Percentiles rank a stretch among this genome's conserved stretches.
These are phyloP conservation scores for Luidia sarsii DNA, from an alignment of 53 echinoderm and acorn worm species.

Conservation along the genomic window DNA sequence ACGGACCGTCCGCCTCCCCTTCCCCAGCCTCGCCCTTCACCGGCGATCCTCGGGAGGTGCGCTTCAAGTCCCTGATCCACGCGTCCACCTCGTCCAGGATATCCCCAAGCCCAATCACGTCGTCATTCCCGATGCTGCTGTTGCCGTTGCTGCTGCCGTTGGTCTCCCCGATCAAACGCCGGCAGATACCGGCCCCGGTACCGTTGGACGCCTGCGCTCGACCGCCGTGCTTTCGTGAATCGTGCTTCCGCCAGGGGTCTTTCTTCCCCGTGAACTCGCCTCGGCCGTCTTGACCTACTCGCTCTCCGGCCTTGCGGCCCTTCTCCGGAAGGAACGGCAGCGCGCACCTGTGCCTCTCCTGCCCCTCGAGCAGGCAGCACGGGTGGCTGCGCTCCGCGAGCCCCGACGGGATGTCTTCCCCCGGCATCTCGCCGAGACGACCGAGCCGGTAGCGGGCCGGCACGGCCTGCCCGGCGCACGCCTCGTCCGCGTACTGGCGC, in stretches of 20 bases:
- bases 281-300: neutral
- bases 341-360: slow-evolving; percentile 8
- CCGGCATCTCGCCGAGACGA: slow-evolving; percentile 3
- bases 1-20: neutral
- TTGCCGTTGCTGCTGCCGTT: too few relatives aligned
- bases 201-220: neutral
- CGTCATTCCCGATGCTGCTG: too few relatives aligned
- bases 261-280: neutral
- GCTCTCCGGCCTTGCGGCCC: neutral
- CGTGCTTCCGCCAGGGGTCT: neutral
- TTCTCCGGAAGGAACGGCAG: neutral
- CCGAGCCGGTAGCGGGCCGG: neutral
- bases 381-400: neutral
- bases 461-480: neutral
- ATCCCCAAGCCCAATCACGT: too few relatives aligned
- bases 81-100: neutral
- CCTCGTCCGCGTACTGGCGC: slow-evolving; percentile 10
- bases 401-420: neutral
- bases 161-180: too few relatives aligned
- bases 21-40: neutral
- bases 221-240: neutral
- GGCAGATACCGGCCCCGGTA: too few relatives aligned
- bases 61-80: neutral
- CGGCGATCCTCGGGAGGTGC: neutral
- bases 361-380: slow-evolving; percentile 12